Evolutionary conservation across 2,888 invertebrate genomes (phyloP).

Genomic region (Hedya salicella): DNA sequence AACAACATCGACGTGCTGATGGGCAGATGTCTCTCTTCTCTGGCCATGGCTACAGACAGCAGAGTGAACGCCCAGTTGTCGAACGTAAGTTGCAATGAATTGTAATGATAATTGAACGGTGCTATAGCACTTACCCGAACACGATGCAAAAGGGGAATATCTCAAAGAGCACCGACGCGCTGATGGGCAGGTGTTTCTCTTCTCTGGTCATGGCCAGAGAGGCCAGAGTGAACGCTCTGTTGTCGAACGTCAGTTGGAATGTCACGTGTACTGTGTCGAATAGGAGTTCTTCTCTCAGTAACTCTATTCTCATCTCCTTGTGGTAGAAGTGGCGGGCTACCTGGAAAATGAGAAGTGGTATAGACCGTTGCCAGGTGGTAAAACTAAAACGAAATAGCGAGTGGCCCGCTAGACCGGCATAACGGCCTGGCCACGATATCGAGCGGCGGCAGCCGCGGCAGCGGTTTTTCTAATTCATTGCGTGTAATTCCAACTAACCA

Average conservation of each 20-base stretch:
- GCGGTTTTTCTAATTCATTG: no score
- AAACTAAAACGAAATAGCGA: no score
- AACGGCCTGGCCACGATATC: no score
- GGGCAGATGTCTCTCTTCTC: constrained; percentile 95
- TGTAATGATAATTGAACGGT: no score
- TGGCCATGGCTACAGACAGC: constrained; percentile 92
- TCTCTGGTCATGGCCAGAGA: constrained; percentile 94
- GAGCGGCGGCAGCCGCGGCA: no score
- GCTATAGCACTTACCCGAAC: constrained; percentile 91
- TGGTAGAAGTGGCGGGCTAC: constrained; percentile 97
- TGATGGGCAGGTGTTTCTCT: constrained; percentile 94
- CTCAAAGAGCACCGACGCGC: constrained; percentile 95
- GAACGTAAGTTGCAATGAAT: constrained; percentile 96
- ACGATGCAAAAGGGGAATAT: constrained; percentile 99
- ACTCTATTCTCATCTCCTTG: constrained; percentile 96
- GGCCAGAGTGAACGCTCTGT: constrained; percentile 94
- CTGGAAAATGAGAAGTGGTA: constrained; percentile 64
- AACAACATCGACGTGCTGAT: constrained; percentile 95
- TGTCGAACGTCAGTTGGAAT: constrained; percentile 97
- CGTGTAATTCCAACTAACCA: no score
- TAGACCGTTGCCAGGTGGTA: background rate
- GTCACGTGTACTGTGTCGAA: constrained; percentile 97
- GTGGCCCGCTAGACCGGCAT: no score
- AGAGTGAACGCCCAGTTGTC: constrained; percentile 96
- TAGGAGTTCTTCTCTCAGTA: constrained; percentile 93